These are phyloP conservation scores for Mnemiopsis leidyi DNA, from an alignment of 37 sponge, comb jelly and placozoan genomes.

Conservation along the genomic window DNA sequence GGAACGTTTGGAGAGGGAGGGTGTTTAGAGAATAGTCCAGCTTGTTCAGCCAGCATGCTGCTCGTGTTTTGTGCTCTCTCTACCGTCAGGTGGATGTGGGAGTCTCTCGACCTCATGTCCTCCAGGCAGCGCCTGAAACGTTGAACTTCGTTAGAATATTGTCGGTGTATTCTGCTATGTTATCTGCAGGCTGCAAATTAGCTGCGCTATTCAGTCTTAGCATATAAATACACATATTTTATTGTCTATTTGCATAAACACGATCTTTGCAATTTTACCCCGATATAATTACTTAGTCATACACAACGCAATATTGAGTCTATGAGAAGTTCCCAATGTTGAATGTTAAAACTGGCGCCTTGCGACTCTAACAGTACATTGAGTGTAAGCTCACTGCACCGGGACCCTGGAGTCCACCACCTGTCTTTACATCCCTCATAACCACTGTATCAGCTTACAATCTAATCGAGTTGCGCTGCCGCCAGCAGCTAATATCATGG, in stretches of 20 bases:
- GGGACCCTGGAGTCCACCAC: not conserved
- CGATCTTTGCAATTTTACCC: too few relatives aligned
- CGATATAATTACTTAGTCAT: too few relatives aligned
- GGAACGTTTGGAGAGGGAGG: slow-evolving; percentile 47
- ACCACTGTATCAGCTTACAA: not conserved
- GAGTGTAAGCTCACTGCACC: not conserved
- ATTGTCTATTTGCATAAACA: too few relatives aligned
- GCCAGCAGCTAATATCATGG: not conserved
- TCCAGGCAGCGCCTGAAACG: slow-evolving; percentile 60
- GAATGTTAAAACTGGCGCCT: too few relatives aligned
- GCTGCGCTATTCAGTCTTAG: too few relatives aligned
- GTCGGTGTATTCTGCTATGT: too few relatives aligned
- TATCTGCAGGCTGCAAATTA: too few relatives aligned
- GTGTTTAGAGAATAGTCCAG: not conserved
- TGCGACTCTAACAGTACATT: too few relatives aligned
- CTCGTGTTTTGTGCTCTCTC: not conserved
- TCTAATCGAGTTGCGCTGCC: not conserved
- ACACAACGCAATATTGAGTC: too few relatives aligned
- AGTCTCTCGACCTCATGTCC: slow-evolving; percentile 40
- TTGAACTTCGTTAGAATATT: too few relatives aligned
- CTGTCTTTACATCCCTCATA: not conserved
- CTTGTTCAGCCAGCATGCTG: not conserved
- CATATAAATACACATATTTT: too few relatives aligned
- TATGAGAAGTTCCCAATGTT: too few relatives aligned
- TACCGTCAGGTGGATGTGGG: not conserved